Percentiles rank a stretch among this genome's conserved stretches.
phyloP scores from a whole-genome alignment of 2,113 vertebrate species.

The Scartelaos histophorus region DNA sequence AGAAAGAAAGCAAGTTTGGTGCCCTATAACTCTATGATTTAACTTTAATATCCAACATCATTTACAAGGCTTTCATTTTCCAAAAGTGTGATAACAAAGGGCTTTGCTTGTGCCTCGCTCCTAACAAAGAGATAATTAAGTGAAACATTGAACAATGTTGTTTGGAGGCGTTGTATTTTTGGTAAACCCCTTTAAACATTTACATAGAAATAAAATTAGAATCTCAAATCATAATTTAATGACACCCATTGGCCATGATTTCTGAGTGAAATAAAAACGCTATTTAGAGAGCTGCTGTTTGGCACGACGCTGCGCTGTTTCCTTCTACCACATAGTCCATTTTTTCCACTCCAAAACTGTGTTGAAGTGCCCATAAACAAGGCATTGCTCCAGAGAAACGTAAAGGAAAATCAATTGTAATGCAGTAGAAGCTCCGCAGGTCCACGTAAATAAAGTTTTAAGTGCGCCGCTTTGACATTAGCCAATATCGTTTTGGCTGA shows the following conservation, averaged over 20 bases:
- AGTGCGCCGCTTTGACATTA: not conserved
- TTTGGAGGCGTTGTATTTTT: too few relatives aligned
- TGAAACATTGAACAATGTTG: too few relatives aligned
- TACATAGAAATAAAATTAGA: too few relatives aligned
- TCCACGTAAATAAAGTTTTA: constrained; percentile 24
- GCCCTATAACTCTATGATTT: too few relatives aligned
- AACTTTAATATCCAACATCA: too few relatives aligned
- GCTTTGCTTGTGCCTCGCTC: too few relatives aligned
- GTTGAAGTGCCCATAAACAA: constrained; percentile 51
- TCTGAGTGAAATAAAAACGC: constrained; percentile 6
- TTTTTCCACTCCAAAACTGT: constrained; percentile 41
- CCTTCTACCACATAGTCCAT: constrained; percentile 17
- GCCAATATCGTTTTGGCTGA: not conserved
- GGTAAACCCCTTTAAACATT: too few relatives aligned
- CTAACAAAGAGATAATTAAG: too few relatives aligned
- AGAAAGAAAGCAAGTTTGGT: too few relatives aligned
- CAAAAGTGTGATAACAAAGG: too few relatives aligned
- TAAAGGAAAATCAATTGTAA: constrained; percentile 46
- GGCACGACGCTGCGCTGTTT: constrained; percentile 15
- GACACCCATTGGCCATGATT: constrained; percentile 17
- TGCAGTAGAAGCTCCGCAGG: constrained; percentile 27
- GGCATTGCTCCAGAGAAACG: constrained; percentile 26
- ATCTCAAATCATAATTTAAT: too few relatives aligned
- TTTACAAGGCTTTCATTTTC: too few relatives aligned
- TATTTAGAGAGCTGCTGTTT: constrained; percentile 25